Conservation (phyloP, 1,140 invertebrate species). For the Lutraria rhynchaena region DNA sequence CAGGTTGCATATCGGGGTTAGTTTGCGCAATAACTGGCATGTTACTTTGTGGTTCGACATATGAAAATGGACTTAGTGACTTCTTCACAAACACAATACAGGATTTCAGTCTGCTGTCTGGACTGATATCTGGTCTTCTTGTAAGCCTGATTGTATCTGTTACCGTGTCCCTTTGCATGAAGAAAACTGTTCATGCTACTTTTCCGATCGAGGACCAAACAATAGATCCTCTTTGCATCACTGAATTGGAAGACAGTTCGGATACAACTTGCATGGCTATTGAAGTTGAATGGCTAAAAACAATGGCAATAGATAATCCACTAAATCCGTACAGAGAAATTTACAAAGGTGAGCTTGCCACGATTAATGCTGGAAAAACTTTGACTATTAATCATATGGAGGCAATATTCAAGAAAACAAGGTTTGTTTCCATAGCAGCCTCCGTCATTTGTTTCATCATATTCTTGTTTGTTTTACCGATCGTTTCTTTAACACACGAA, state of each 20-base stretch:
- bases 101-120: slow-evolving; percentile 65
- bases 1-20: slow-evolving; percentile 62
- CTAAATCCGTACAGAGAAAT: slow-evolving; percentile 78
- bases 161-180: slow-evolving; percentile 59
- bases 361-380: slow-evolving; percentile 49
- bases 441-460: slow-evolving; percentile 37
- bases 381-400: slow-evolving; percentile 46
- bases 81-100: slow-evolving; percentile 67
- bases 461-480: slow-evolving; percentile 56
- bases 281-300: slow-evolving; percentile 51
- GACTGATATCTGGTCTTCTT: slow-evolving; percentile 60
- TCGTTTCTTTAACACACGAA: slow-evolving; percentile 23
- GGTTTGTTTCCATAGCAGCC: slow-evolving; percentile 30
- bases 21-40: slow-evolving; percentile 59
- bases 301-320: slow-evolving; percentile 81
- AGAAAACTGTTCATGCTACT: slow-evolving; percentile 12
- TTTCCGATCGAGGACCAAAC: not conserved
- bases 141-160: slow-evolving; percentile 60
- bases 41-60: slow-evolving; percentile 61
- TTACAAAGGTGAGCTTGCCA: slow-evolving; percentile 71
- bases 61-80: slow-evolving; percentile 63
- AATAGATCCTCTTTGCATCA: no score
- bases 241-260: not conserved
- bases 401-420: slow-evolving; percentile 43
- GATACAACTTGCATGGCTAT: not conserved